A percentile compares a stretch with the other conserved stretches of the same genome.
Evolutionary conservation across 2,888 invertebrate species (phyloP).

Genomic region (Chirona hameri): DNA sequence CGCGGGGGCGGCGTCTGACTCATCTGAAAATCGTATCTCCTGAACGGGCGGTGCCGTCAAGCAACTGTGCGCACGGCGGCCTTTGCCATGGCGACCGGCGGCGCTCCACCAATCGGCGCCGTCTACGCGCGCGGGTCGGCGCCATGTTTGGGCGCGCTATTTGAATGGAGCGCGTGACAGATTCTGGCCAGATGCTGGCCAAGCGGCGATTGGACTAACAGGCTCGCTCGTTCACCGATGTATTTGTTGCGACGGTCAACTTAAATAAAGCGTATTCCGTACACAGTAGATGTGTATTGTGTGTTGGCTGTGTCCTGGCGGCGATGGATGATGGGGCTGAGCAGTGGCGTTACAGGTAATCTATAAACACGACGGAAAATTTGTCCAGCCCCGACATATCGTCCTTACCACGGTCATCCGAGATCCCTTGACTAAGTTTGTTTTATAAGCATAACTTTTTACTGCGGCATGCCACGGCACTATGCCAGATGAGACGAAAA

Average conservation of each 20-base stretch:
- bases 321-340: too few species aligned
- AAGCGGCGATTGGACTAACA: neutral
- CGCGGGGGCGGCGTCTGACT: neutral
- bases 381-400: too few species aligned
- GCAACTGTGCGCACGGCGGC: neutral
- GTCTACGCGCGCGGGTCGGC: neutral
- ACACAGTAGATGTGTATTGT: neutral
- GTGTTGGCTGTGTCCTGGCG: too few species aligned
- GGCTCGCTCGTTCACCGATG: neutral
- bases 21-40: neutral
- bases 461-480: too few species aligned
- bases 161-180: neutral
- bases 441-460: too few species aligned
- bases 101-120: neutral
- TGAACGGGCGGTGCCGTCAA: neutral
- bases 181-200: too few species aligned
- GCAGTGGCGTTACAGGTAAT: too few species aligned
- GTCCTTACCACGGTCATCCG: too few species aligned
- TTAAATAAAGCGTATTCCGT: slow-evolving; percentile 27
- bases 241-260: neutral
- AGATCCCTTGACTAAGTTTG: too few species aligned
- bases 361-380: too few species aligned
- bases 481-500: too few species aligned
- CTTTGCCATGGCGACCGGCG: slow-evolving; percentile 1
- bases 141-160: neutral